These are phyloP conservation scores for Coilia nasus DNA, from an alignment of 2,797 vertebrate genomes.

Conservation along the genomic window DNA sequence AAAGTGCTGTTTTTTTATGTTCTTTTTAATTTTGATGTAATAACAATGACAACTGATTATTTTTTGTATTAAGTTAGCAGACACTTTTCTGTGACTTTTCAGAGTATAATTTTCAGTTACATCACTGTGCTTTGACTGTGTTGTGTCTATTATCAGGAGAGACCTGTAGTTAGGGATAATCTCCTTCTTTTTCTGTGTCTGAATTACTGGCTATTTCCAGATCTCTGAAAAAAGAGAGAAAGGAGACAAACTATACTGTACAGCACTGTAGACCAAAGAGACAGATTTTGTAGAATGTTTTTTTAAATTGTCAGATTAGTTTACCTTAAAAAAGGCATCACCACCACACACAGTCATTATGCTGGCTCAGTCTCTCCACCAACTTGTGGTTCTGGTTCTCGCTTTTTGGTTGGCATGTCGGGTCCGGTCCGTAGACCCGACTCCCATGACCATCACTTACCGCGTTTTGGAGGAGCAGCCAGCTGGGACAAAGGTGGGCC, in stretches of 20 bases:
- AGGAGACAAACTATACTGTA: background rate
- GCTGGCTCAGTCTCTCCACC: conserved; percentile 57
- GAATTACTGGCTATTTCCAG: background rate
- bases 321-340: background rate
- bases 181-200: background rate
- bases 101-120: conserved; percentile 5
- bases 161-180: background rate
- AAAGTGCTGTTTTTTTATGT: background rate
- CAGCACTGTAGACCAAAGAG: background rate
- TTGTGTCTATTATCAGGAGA: background rate
- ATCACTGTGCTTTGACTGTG: background rate
- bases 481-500: conserved; percentile 80
- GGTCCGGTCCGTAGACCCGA: conserved; percentile 51
- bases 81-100: background rate
- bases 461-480: conserved; percentile 85
- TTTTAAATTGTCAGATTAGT: background rate
- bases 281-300: background rate
- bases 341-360: conserved; percentile 64
- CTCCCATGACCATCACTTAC: conserved; percentile 72
- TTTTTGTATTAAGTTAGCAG: background rate
- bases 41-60: background rate
- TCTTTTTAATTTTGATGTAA: conserved; percentile 7
- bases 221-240: background rate
- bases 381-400: conserved; percentile 31
- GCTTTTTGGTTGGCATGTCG: conserved; percentile 52